Evolutionary conservation across 2,797 vertebrate genomes (phyloP).

Genomic region (Pterois miles): DNA sequence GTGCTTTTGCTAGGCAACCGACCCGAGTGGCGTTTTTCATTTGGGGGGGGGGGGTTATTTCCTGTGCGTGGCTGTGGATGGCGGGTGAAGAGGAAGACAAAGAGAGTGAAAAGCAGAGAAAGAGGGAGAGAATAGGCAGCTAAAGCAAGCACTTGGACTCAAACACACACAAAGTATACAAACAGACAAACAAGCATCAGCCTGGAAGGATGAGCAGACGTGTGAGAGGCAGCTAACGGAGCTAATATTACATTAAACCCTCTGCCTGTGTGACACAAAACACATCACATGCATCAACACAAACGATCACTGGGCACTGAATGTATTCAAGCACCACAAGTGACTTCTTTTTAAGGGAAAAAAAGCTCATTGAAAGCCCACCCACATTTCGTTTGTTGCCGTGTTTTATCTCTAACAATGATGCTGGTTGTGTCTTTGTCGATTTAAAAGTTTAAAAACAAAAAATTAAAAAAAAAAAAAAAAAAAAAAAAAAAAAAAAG

Average conservation of each 20-base stretch:
- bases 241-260: constrained; percentile 52
- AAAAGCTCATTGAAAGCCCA: constrained; percentile 51
- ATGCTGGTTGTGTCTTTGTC: constrained; percentile 58
- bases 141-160: constrained; percentile 61
- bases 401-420: constrained; percentile 41
- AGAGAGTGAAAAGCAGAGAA: constrained; percentile 53
- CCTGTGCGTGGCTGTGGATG: constrained; percentile 44
- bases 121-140: constrained; percentile 73
- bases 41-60: constrained; percentile 25
- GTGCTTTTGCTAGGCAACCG: constrained; percentile 74
- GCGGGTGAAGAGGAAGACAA: constrained; percentile 51
- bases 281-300: constrained; percentile 49
- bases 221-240: constrained; percentile 63
- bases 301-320: constrained; percentile 68
- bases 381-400: constrained; percentile 43
- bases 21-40: constrained; percentile 32
- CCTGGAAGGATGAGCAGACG: constrained; percentile 46
- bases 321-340: constrained; percentile 83
- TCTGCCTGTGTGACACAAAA: constrained; percentile 63
- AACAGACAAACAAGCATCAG: constrained; percentile 40
- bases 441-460: constrained; percentile 23
- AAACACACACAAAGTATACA: constrained; percentile 15
- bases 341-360: constrained; percentile 70
- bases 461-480: constrained; percentile 23
- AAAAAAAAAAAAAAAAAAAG: constrained; percentile 25